Conservation (phyloP, 2,888 invertebrate genomes). For the Rhagonycha fulva region DNA sequence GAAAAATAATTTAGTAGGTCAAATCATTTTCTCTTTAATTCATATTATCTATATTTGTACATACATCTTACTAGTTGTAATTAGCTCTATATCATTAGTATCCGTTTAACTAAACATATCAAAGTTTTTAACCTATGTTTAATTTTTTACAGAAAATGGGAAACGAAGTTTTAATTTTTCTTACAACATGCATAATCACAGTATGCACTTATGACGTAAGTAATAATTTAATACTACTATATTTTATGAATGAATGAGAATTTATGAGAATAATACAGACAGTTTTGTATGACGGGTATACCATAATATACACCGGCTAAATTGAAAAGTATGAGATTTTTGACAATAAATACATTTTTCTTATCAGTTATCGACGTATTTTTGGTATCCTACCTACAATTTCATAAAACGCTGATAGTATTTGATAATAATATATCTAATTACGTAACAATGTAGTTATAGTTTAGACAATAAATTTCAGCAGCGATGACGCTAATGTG, state of each 20-base stretch:
- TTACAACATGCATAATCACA: conserved; percentile 37
- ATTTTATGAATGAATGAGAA: neutral
- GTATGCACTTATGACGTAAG: conserved; percentile 42
- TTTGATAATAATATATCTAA: too few species aligned
- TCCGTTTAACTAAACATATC: neutral
- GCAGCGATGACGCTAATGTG: too few species aligned
- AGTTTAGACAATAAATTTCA: too few species aligned
- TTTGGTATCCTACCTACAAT: too few species aligned
- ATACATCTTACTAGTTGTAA: too few species aligned
- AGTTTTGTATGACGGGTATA: neutral
- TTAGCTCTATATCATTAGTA: neutral
- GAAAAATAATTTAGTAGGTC: neutral
- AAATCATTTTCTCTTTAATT: neutral
- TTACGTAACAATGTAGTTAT: too few species aligned
- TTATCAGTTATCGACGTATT: too few species aligned
- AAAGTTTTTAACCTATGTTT: neutral
- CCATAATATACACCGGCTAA: too few species aligned
- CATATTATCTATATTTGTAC: neutral
- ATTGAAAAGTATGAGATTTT: too few species aligned
- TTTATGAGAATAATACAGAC: neutral
- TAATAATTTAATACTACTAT: conserved; percentile 34
- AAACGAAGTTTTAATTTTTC: conserved; percentile 38
- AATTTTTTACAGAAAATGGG: conserved; percentile 38
- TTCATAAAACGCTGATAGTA: too few species aligned
- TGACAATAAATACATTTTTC: too few species aligned